Evolutionary conservation across 2,113 vertebrate species (phyloP).

Genomic region (Equus quagga): DNA sequence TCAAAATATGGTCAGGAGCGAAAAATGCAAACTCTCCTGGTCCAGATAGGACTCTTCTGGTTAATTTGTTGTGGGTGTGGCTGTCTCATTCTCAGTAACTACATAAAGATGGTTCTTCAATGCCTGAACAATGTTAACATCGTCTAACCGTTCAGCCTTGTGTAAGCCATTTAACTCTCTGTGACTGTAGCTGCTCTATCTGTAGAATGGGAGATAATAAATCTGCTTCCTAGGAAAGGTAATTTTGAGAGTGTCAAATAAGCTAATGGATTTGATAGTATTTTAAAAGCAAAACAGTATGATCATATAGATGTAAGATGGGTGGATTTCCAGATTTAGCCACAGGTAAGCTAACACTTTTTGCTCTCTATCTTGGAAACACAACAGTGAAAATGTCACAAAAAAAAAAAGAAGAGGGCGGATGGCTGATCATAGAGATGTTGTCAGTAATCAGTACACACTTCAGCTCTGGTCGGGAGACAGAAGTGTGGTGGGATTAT

Average conservation of each 20-base stretch:
- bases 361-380: background rate
- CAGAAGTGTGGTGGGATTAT: background rate
- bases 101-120: background rate
- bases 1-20: background rate
- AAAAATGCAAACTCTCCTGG: background rate
- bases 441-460: background rate
- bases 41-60: background rate
- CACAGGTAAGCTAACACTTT: background rate
- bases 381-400: background rate
- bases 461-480: background rate
- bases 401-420: rapidly evolving
- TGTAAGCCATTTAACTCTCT: background rate
- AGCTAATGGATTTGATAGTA: background rate
- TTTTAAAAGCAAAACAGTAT: background rate
- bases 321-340: background rate
- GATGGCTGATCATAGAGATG: background rate
- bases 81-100: background rate
- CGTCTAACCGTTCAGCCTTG: background rate
- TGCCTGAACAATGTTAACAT: background rate
- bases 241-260: background rate
- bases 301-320: background rate
- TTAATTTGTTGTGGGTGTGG: background rate
- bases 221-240: background rate
- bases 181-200: background rate
- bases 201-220: background rate